Percentiles rank a stretch among this genome's conserved stretches.
phyloP scores from a whole-genome alignment of 2,113 vertebrate genomes.

The Sylvietta virens region DNA sequence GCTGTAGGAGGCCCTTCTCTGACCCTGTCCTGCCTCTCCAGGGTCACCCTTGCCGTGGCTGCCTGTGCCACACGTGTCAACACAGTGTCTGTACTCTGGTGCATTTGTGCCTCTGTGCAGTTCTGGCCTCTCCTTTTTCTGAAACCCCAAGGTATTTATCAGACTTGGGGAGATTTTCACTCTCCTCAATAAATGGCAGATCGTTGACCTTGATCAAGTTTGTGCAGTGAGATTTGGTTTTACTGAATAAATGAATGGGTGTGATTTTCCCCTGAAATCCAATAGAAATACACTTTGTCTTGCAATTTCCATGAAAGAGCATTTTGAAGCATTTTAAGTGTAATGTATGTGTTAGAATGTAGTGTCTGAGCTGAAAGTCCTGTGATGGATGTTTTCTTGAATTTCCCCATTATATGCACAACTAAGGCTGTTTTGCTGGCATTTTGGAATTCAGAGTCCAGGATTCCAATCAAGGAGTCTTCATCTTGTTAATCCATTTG shows the following conservation, averaged over 20 bases:
- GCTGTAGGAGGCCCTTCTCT: background rate
- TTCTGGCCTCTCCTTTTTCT: background rate
- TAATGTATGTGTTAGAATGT: background rate
- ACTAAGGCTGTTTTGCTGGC: background rate
- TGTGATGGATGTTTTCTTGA: background rate
- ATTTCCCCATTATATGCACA: background rate
- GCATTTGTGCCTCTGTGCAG: background rate
- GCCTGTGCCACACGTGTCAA: rapidly evolving
- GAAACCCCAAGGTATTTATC: background rate
- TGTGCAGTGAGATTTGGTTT: background rate
- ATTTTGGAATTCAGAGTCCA: background rate
- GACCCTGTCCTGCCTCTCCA: background rate
- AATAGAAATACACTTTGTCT: background rate
- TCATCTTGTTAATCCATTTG: conserved; percentile 5
- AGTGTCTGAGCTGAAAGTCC: background rate
- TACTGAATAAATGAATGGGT: background rate
- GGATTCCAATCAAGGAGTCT: background rate
- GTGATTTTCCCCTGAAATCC: background rate
- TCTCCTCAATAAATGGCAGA: background rate
- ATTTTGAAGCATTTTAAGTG: background rate
- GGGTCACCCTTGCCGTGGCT: background rate
- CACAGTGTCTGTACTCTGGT: rapidly evolving
- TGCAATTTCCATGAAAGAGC: background rate
- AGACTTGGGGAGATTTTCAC: background rate
- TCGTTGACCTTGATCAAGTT: background rate